Conservation (phyloP, 2,888 invertebrate genomes). For the Pomacea canaliculata region DNA sequence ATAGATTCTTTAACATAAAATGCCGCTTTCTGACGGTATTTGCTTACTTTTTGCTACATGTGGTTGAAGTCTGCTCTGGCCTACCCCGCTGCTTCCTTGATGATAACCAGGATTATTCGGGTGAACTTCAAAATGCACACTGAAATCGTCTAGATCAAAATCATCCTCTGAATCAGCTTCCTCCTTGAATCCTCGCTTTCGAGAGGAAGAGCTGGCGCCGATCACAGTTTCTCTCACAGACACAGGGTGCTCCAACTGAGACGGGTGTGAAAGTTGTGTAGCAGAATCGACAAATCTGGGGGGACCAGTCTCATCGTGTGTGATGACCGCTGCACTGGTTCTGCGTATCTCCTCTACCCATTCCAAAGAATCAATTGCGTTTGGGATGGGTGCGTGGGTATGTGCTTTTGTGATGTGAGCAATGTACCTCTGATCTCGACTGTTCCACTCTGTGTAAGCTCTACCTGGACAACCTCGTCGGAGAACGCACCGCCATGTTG, state of each 20-base stretch:
- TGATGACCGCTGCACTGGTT: conserved; percentile 1
- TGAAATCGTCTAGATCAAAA: conserved; percentile 16
- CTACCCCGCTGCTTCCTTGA: too few species aligned
- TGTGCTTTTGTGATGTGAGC: conserved; percentile 16
- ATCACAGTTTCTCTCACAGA: too few species aligned
- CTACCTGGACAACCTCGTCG: conserved; percentile 20
- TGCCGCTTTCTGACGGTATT: too few species aligned
- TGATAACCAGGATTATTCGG: conserved; percentile 2
- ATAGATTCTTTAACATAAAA: too few species aligned
- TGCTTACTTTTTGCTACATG: too few species aligned
- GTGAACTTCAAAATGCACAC: conserved; percentile 14
- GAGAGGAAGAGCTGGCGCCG: background rate
- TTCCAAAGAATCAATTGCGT: conserved; percentile 19
- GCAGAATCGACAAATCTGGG: conserved; percentile 12
- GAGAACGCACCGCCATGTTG: conserved; percentile 20
- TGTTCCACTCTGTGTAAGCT: conserved; percentile 24
- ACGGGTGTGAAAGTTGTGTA: conserved; percentile 14
- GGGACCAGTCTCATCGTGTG: background rate
- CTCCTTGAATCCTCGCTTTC: conserved; percentile 6
- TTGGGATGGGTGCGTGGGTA: conserved; percentile 14
- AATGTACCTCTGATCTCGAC: conserved; percentile 12
- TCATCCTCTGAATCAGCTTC: conserved; percentile 8
- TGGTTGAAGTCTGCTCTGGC: too few species aligned
- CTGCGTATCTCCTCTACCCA: conserved; percentile 23
- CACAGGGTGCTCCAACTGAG: background rate